Evolutionary conservation across 2,797 vertebrate species (phyloP), one percentile per base, ranked within the genome.

Genomic region (Diplodus sargus): DNA sequence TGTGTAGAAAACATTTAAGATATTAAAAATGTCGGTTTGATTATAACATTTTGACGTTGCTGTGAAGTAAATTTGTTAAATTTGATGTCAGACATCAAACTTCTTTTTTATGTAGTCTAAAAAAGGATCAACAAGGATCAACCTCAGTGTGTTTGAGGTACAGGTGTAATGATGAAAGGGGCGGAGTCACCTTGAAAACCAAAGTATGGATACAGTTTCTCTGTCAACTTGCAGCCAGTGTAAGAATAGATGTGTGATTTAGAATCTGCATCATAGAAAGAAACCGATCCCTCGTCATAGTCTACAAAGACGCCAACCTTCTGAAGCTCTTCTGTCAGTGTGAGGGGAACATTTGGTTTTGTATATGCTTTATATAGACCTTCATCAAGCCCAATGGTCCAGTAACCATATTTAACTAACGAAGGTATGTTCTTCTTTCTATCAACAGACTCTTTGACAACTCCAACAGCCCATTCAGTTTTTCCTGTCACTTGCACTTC

Each of bases 191-290:
- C 0, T 15, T 64, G 9, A 57, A 20, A 20, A 0, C 5, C 10
- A 13, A 89, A 86, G 34, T 70, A 83, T 13, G 85, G 85, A 59
- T 71, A 83, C 0, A 87, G 45, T 65, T 63, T 79, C 59, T 83
- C 75, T 65, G 4, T 75, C 20, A 85, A 89, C 30, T 0, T 0
- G 15, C 0, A 17, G 42, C 59, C 23, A 45, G n/a, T 73, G 52
- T 60, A 70, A 48, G 68, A 85, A 54, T 56, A 59, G 2, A 87
- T 12, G 3, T 69, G 59, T 1, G 66, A 85, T 42, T 81, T 74
- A 11, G 2, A 84, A 22, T 84, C 39, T 13, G 23, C 78, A 48
- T 85, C 22, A 68, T 56, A 84, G 60, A 87, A 85, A 47, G 78
- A 85, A 23, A 87, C 76, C 34, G 15, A 1, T 47, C 70, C 30